Evolutionary conservation across 2,113 vertebrate genomes (phyloP).

Genomic region (Thunnus thynnus): DNA sequence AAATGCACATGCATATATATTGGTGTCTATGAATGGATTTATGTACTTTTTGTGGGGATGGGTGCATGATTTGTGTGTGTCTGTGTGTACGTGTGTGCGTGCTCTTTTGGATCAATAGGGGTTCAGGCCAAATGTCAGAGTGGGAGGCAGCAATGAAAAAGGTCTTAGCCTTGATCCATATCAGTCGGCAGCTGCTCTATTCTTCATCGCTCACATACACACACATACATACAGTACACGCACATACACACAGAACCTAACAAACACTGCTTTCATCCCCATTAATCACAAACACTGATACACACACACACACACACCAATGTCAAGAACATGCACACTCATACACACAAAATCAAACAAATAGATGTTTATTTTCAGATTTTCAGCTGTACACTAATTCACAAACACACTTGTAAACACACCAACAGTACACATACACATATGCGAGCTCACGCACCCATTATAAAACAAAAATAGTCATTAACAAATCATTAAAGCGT

Average conservation of each 20-base stretch:
- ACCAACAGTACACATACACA: background rate
- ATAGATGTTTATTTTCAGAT: background rate
- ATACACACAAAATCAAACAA: background rate
- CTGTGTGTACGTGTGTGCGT: conserved; percentile 12
- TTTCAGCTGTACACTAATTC: background rate
- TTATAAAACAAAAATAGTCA: conserved; percentile 21
- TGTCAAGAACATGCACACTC: background rate
- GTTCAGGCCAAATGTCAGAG: conserved; percentile 49
- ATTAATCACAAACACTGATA: background rate
- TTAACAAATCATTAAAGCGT: conserved; percentile 24
- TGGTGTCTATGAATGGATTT: conserved; percentile 2
- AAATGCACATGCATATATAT: conserved; percentile 9
- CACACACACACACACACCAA: background rate
- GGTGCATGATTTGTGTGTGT: background rate
- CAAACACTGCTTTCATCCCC: background rate
- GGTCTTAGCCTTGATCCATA: conserved; percentile 47
- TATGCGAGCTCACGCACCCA: background rate
- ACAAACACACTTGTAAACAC: background rate
- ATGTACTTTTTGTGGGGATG: background rate
- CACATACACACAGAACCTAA: background rate
- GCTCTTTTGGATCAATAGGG: conserved; percentile 39
- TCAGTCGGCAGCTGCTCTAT: conserved; percentile 28
- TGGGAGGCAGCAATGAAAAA: conserved; percentile 35
- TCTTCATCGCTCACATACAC: conserved; percentile 21
- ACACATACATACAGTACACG: background rate